Evolutionary conservation across 2,797 vertebrate species (phyloP).

Genomic region (Garrulus glandarius): DNA sequence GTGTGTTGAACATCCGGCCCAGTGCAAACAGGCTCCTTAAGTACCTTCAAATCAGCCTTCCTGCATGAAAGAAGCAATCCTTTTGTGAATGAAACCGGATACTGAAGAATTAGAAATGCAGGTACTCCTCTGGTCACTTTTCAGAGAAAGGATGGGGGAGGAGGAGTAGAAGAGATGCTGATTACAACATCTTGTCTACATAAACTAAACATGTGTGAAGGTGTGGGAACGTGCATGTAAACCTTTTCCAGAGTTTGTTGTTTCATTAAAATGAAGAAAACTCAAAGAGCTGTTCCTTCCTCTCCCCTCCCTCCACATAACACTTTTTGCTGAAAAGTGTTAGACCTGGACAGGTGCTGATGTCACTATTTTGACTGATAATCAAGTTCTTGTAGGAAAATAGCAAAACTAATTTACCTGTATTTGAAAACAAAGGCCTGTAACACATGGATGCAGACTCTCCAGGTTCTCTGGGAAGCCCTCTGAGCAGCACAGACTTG

Average conservation of each 20-base stretch:
- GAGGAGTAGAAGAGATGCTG: not conserved
- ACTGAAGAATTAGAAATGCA: not conserved
- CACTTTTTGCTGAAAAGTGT: not conserved
- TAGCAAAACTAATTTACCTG: not conserved
- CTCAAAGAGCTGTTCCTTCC: not conserved
- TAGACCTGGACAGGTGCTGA: not conserved
- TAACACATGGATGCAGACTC: not conserved
- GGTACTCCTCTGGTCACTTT: not conserved
- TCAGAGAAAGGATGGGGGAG: not conserved
- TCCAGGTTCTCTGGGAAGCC: not conserved
- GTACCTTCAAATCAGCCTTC: not conserved
- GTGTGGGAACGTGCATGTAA: not conserved
- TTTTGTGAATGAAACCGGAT: conserved; percentile 9
- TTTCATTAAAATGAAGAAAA: conserved; percentile 2
- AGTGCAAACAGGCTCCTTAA: not conserved
- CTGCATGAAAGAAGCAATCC: not conserved
- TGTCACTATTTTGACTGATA: not conserved
- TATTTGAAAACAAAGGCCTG: not conserved
- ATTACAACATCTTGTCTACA: not conserved
- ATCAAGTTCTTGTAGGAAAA: not conserved
- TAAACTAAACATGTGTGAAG: conserved; percentile 4
- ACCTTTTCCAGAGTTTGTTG: not conserved
- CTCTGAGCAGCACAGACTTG: not conserved
- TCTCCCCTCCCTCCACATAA: not conserved
- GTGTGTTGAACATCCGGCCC: not conserved